Conservation (phyloP, 2,888 invertebrate genomes). For the Chymomyza procnemis region DNA sequence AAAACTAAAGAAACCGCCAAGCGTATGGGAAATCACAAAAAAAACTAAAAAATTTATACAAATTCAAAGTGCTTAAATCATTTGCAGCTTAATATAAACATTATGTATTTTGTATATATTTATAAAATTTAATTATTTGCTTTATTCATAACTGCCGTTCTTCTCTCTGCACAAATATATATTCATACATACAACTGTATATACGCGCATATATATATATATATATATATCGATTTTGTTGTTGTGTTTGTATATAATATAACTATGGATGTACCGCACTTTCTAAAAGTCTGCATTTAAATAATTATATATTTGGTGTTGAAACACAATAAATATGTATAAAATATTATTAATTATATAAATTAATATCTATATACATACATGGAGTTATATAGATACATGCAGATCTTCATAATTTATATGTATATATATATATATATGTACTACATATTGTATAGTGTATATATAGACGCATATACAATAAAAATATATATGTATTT, state of each 20-base stretch:
- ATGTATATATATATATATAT: conserved; percentile 20
- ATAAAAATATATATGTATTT: conserved; percentile 38
- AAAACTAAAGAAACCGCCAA: too few relatives aligned
- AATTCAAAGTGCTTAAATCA: too few relatives aligned
- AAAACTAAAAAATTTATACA: too few relatives aligned
- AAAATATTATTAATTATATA: conserved; percentile 17
- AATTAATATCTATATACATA: background rate
- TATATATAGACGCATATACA: conserved; percentile 41
- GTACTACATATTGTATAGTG: conserved; percentile 16
- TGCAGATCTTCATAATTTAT: conserved; percentile 14
- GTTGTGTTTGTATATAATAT: background rate
- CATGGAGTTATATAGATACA: background rate
- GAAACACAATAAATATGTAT: conserved; percentile 46
- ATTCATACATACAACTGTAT: conserved; percentile 5
- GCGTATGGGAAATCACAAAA: too few relatives aligned
- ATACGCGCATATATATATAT: background rate
- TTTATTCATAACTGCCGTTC: background rate
- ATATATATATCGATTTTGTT: conserved; percentile 1
- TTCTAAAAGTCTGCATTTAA: conserved; percentile 43
- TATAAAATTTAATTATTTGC: background rate
- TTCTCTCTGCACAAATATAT: background rate
- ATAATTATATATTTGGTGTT: conserved; percentile 40
- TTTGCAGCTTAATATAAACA: too few relatives aligned
- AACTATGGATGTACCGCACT: conserved; percentile 34
- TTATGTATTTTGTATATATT: background rate